Base-by-base conservation (phyloP, 2,797 vertebrate species). In the Sorex maritimensis region DNA sequence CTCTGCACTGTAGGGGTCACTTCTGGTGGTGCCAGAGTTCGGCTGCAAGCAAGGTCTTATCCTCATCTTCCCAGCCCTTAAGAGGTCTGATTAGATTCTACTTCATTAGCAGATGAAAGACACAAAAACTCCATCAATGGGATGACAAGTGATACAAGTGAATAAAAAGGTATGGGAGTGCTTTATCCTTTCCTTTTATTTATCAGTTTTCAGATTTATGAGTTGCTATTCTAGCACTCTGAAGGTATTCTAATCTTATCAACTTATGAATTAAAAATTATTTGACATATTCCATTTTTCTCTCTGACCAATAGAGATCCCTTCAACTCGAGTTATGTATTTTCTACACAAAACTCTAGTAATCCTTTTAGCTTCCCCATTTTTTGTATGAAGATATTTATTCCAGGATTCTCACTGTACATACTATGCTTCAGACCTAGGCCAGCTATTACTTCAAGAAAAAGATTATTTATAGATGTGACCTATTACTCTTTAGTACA, bases 201-300 rank as follows among this genome's bases (percentile, higher is more conserved):
- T 92, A 68, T 1, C 5, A 55, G 19, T 73, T 96, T 95, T 92
- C 26, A 92, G 86, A 85, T 61, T 71, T 77, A 73, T 86, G 69
- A 91, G 69, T 30, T 77, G 49, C 73, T 68, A 26, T 65, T 10
- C 24, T 44, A 52, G 41, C 52, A 90, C 49, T 91, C 78, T 67
- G 26, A 14, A 80, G n/a, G 30, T 91, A 63, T 74, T 8, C 28
- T 67, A 75, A 49, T 75, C 86, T 84, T 83, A 44, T 69, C n/a
- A 90, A 68, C 28, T 75, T 67, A 84, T 26, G 61, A 92, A 81
- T 61, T 26, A 63, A 74, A 85, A 81, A 38, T 46, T 17, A 80
- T 58, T 13, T 69, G 5, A 52, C 30, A 13, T 77, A n/a, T 90
- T 80, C 11, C 78, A 67, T 30, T 52, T 86, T 93, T 92, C 49